Evolutionary conservation across 2,113 vertebrate species (phyloP), one percentile per base, ranked within the genome.

Genomic region (Neofelis nebulosa): DNA sequence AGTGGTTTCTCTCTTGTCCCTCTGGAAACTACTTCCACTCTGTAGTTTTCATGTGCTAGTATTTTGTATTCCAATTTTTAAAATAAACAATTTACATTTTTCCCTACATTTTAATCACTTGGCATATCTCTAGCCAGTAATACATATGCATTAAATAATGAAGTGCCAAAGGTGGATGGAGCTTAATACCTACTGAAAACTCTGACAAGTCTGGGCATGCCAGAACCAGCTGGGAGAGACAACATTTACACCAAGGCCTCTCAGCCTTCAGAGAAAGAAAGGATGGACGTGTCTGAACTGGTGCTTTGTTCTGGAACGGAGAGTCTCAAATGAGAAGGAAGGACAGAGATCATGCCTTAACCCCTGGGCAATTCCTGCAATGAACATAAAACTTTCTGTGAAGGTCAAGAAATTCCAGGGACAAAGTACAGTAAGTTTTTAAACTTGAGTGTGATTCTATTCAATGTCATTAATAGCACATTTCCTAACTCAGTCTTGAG

Each of bases 61-160:
- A 48, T 48, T 29, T 91, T 52, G 9, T 69, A 84, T 38, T 93
- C 13, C 19, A 55, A 55, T 57, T 88, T 88, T 95, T 36, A 7
- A 91, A 92, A 78, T 63, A 82, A 87, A 82, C 3, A 68, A 33
- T 23, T 41, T 69, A 38, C 38, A 23, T 31, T 23, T 91, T 66
- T 83, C 41, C 36, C n/a, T 91, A 93, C 81, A 69, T 55, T 96
- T 87, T 93, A n/a, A 73, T 79, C 27, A 84, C 13, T 80, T 94
- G 65, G 23, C 21, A 57, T n/a, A 94, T 3, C 14, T 12, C n/a
- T 68, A 66, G 23, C 10, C 80, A 8, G 95, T 61, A 65, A 73
- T 45, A 41, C 7, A 23, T 50, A 50, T 63, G 41, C 63, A 8
- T 69, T 80, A 81, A 89, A 69, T 80, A 50, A 48, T 18, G 14